phyloP scores from a whole-genome alignment of 2,888 invertebrate genomes.

The Rugalucina vietnamica region DNA sequence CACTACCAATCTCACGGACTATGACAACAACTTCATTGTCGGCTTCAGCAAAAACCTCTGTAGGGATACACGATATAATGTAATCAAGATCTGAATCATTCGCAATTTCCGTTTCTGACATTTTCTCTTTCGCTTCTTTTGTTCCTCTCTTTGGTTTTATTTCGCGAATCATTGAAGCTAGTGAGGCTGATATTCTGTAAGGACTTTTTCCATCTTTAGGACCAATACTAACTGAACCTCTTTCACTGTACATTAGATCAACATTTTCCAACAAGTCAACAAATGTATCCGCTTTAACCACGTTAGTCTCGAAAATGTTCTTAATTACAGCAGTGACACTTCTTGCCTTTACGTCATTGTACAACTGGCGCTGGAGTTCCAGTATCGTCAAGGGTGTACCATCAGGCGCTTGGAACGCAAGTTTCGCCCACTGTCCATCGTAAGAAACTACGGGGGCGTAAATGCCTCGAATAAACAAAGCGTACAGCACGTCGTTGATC shows the following conservation, averaged over 20 bases:
- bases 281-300: neutral
- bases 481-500: conserved; percentile 13
- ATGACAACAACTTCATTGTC: neutral
- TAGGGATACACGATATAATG: neutral
- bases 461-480: conserved; percentile 14
- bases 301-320: neutral
- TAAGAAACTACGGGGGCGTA: conserved; percentile 29
- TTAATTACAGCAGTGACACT: neutral
- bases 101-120: neutral
- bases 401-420: neutral
- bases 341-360: neutral
- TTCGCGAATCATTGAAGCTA: neutral
- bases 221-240: neutral
- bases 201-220: neutral
- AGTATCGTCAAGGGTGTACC: neutral
- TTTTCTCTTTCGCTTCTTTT: neutral
- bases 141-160: neutral
- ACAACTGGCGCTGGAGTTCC: neutral
- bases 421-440: conserved; percentile 41
- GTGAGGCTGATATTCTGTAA: neutral
- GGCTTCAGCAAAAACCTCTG: neutral
- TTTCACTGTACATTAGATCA: neutral
- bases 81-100: neutral
- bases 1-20: neutral
- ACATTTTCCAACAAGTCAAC: neutral